phyloP scores from a whole-genome alignment of 2,113 vertebrate genomes.

The Psammodynastes pulverulentus region DNA sequence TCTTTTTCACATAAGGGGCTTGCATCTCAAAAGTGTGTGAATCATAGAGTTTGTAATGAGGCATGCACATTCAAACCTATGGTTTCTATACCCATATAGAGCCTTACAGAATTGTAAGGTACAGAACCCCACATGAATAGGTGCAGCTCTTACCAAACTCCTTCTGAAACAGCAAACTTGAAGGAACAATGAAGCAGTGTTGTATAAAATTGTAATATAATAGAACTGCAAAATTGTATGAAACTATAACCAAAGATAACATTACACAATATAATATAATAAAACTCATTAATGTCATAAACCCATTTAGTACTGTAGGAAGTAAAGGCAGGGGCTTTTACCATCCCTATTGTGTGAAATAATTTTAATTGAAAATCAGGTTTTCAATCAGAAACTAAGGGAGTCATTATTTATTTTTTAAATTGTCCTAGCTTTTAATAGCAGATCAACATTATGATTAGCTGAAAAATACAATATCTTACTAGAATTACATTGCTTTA shows the following conservation, averaged over 20 bases:
- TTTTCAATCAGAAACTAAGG: no score
- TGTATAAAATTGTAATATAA: background rate
- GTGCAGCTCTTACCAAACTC: background rate
- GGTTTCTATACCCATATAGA: background rate
- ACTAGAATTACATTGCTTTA: constrained; percentile 53
- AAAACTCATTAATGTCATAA: background rate
- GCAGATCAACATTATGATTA: constrained; percentile 53
- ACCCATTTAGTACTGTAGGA: background rate
- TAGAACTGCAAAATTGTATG: background rate
- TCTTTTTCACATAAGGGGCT: background rate
- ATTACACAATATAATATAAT: background rate
- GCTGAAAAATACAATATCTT: constrained; percentile 44
- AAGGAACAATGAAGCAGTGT: background rate
- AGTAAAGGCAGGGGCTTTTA: background rate
- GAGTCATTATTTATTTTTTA: background rate
- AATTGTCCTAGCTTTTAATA: background rate
- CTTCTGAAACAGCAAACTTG: background rate
- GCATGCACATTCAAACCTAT: background rate
- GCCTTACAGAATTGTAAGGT: background rate
- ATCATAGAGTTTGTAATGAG: background rate
- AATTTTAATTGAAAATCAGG: background rate
- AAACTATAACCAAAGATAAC: background rate
- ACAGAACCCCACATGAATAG: background rate
- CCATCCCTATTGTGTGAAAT: background rate
- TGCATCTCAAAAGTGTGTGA: background rate